Conservation (phyloP, 2,888 invertebrate genomes). For the Cyrtodaria siliqua region DNA sequence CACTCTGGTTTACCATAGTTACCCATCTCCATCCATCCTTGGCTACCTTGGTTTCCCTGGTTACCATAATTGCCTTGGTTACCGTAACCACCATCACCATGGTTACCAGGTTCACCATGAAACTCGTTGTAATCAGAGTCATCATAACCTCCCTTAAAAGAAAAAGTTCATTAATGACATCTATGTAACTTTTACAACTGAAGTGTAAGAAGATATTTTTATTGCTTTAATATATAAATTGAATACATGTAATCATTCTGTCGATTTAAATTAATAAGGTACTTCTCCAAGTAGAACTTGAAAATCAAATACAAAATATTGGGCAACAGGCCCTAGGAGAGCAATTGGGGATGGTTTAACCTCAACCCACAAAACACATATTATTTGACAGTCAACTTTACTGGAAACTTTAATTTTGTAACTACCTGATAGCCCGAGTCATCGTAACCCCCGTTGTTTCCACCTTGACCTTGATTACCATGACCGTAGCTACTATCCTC, state of each 20-base stretch:
- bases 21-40: no score
- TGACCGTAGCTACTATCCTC: slow-evolving; percentile 29
- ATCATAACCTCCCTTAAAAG: slow-evolving; percentile 40
- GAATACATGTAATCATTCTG: no score
- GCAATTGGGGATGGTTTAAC: no score
- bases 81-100: slow-evolving; percentile 9
- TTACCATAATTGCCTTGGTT: slow-evolving; percentile 19
- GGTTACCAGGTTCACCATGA: slow-evolving; percentile 22
- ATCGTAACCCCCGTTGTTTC: neutral
- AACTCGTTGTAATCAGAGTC: slow-evolving; percentile 30
- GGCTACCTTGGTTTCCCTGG: slow-evolving; percentile 20
- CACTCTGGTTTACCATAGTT: no score
- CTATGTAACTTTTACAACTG: neutral
- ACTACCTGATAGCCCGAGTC: slow-evolving; percentile 1
- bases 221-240: neutral
- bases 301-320: no score
- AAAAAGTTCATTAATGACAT: no score
- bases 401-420: neutral
- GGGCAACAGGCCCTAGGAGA: no score
- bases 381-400: no score
- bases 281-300: no score
- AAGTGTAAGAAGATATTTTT: no score
- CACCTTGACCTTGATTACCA: neutral
- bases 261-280: no score
- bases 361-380: no score